Percentiles rank a stretch among this genome's conserved stretches.
These are phyloP conservation scores for Theodoxus fluviatilis DNA, from an alignment of 2,888 invertebrate genomes.

Conservation along the genomic window DNA sequence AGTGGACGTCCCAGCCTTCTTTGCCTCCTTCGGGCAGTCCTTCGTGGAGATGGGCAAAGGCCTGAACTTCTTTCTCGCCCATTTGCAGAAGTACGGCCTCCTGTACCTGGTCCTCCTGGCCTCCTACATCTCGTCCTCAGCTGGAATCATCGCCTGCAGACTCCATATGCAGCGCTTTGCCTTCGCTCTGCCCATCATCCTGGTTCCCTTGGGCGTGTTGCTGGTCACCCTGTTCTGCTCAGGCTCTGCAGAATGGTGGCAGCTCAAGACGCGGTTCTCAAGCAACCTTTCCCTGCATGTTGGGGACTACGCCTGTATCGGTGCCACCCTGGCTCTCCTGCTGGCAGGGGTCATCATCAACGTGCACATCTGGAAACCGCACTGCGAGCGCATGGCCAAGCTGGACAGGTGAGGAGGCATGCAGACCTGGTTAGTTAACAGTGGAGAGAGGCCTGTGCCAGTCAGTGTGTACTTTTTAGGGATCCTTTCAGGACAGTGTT, in stretches of 20 bases:
- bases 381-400: constrained; percentile 92
- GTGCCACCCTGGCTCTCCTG: too few species aligned
- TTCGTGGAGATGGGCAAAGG: neutral
- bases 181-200: constrained; percentile 65
- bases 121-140: constrained; percentile 53
- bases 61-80: constrained; percentile 5
- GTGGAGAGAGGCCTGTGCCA: too few species aligned
- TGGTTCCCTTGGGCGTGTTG: constrained; percentile 61
- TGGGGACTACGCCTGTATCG: too few species aligned
- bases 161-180: constrained; percentile 66
- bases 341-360: constrained; percentile 95
- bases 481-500: too few species aligned
- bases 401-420: constrained; percentile 79
- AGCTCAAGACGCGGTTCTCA: too few species aligned
- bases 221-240: too few species aligned
- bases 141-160: constrained; percentile 66
- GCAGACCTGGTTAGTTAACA: too few species aligned
- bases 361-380: constrained; percentile 95
- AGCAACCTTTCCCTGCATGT: too few species aligned
- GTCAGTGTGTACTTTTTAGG: too few species aligned
- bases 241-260: too few species aligned
- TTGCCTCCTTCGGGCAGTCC: constrained; percentile 10
- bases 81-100: constrained; percentile 28
- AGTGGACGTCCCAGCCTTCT: constrained; percentile 5
- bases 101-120: constrained; percentile 36